phyloP scores from a whole-genome alignment of 2,113 vertebrate genomes.

The Colaptes auratus region DNA sequence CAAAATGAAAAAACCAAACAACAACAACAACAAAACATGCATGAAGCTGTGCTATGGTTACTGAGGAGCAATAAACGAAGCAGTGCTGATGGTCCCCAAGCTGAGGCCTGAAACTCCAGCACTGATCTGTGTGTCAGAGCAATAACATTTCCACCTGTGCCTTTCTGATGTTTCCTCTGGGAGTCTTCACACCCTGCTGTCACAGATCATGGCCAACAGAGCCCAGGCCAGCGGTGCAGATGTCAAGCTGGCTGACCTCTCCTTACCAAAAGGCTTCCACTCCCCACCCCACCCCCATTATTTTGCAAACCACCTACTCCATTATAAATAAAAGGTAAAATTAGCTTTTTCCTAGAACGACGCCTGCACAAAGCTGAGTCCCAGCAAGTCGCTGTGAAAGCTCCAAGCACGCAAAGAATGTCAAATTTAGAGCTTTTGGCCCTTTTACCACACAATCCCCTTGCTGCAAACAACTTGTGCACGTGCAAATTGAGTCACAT shows the following conservation, averaged over 20 bases:
- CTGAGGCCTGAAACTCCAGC: not conserved
- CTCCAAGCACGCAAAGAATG: not conserved
- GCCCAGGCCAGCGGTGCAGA: slow-evolving; percentile 33
- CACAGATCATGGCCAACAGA: not conserved
- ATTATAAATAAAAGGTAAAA: slow-evolving; percentile 18
- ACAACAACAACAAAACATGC: rapidly evolving
- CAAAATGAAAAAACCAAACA: not conserved
- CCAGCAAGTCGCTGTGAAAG: not conserved
- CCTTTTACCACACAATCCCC: not conserved
- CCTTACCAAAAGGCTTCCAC: not conserved
- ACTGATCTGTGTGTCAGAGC: not conserved
- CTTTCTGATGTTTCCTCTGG: not conserved
- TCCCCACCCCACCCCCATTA: not conserved
- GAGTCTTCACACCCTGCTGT: not conserved
- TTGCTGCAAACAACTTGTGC: not conserved
- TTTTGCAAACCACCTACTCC: slow-evolving; percentile 24
- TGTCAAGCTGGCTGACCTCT: slow-evolving; percentile 49
- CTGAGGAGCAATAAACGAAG: not conserved
- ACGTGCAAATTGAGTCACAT: rapidly evolving
- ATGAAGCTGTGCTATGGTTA: not conserved
- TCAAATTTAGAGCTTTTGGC: not conserved
- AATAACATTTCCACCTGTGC: slow-evolving; percentile 61
- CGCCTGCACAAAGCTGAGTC: not conserved
- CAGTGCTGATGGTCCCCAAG: not conserved
- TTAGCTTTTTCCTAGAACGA: slow-evolving; percentile 1